phyloP scores from a whole-genome alignment of 2,888 invertebrate species.

The Reticulitermes lucifugus region DNA sequence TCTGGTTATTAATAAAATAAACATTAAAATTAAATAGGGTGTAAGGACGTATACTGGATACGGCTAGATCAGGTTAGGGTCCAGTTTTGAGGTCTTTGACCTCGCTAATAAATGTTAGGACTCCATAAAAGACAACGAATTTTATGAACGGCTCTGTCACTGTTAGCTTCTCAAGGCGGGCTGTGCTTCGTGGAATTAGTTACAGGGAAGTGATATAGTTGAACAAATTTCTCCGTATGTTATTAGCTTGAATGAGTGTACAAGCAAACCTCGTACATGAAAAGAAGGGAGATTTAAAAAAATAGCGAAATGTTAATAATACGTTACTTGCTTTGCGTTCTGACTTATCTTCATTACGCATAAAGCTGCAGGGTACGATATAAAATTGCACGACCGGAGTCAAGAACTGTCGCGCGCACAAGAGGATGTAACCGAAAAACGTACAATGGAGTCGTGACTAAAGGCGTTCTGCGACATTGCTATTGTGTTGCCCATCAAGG shows the following conservation, averaged over 20 bases:
- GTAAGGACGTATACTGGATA: too few relatives aligned
- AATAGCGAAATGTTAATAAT: not conserved
- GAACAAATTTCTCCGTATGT: not conserved
- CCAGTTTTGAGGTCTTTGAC: too few relatives aligned
- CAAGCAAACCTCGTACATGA: not conserved
- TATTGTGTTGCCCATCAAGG: not conserved
- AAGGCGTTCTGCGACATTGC: not conserved
- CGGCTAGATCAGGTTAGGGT: too few relatives aligned
- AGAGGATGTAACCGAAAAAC: not conserved
- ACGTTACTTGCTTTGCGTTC: not conserved
- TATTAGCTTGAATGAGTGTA: not conserved
- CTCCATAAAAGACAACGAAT: too few relatives aligned
- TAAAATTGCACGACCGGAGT: not conserved
- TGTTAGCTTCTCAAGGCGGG: too few relatives aligned
- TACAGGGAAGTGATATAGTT: too few relatives aligned
- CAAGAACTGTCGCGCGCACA: not conserved
- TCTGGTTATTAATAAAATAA: too few relatives aligned
- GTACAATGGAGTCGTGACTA: not conserved
- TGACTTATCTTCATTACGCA: not conserved
- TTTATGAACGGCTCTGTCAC: too few relatives aligned
- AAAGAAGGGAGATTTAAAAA: not conserved
- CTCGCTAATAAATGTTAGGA: too few relatives aligned
- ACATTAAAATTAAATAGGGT: too few relatives aligned
- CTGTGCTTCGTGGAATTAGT: too few relatives aligned
- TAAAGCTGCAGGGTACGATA: not conserved